Percentiles rank a stretch among this genome's conserved stretches.
These are phyloP conservation scores for Magallana angulata DNA, from an alignment of 1,140 invertebrate genomes.

Conservation along the genomic window DNA sequence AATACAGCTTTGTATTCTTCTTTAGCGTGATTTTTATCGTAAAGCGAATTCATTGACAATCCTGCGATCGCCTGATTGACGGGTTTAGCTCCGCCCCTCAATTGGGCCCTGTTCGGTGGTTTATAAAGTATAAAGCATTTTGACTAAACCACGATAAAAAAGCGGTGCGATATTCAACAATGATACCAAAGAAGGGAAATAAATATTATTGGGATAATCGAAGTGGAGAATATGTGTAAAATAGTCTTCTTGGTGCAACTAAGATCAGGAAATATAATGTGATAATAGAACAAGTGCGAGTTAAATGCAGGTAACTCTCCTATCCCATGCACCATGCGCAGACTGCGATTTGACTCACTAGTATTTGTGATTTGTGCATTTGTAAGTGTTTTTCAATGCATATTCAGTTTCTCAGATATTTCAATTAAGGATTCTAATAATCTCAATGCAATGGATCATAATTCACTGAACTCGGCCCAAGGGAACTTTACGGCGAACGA, in stretches of 20 bases:
- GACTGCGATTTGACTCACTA: neutral
- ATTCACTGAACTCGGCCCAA: conserved; percentile 5
- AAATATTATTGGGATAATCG: conserved; percentile 27
- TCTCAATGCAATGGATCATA: conserved; percentile 20
- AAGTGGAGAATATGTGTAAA: conserved; percentile 26
- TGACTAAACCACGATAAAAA: conserved; percentile 27
- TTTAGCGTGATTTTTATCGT: conserved; percentile 16
- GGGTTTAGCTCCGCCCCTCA: conserved; percentile 1
- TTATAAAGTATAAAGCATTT: conserved; percentile 36
- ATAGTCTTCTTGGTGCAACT: neutral
- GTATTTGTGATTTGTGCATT: conserved; percentile 34
- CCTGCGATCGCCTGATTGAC: conserved; percentile 1
- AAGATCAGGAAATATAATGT: conserved; percentile 23
- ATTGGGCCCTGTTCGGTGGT: conserved; percentile 23
- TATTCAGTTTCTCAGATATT: conserved; percentile 6
- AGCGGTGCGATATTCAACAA: conserved; percentile 4
- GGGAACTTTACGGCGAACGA: neutral
- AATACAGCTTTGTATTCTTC: conserved; percentile 26
- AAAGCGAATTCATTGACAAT: conserved; percentile 38
- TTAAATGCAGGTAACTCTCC: conserved; percentile 30
- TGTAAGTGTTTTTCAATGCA: conserved; percentile 36
- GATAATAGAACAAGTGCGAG: conserved; percentile 6
- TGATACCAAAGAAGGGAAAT: conserved; percentile 29
- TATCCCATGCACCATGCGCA: conserved; percentile 28
- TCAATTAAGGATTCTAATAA: conserved; percentile 24